phyloP scores from a whole-genome alignment of 2,113 vertebrate species.

The Lophotis ruficrista region DNA sequence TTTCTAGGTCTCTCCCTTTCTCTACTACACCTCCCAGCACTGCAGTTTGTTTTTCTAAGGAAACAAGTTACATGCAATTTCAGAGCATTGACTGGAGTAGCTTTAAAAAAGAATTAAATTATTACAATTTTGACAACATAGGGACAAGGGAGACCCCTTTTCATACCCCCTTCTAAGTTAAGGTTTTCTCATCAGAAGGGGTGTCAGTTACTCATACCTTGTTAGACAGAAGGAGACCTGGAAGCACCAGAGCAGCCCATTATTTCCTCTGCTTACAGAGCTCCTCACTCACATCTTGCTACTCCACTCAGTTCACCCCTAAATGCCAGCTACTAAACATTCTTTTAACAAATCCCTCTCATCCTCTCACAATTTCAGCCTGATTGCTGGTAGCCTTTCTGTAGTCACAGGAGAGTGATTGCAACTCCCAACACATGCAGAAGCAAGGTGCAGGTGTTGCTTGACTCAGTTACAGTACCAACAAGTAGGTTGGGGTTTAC shows the following conservation, averaged over 20 bases:
- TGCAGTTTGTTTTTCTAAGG: neutral
- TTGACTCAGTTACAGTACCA: neutral
- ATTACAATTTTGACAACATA: neutral
- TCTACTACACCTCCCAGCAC: neutral
- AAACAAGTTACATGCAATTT: neutral
- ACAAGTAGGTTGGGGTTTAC: neutral
- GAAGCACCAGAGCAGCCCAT: accelerated
- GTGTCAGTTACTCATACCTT: neutral
- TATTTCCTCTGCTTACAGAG: accelerated
- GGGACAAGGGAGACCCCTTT: neutral
- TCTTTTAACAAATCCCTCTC: neutral
- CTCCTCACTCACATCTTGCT: neutral
- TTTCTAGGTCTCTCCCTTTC: neutral
- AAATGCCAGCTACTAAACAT: neutral
- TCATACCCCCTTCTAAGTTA: accelerated
- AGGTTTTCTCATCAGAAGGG: accelerated
- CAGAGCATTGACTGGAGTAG: accelerated
- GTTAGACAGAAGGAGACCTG: neutral
- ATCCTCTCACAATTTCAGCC: neutral
- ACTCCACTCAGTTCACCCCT: accelerated
- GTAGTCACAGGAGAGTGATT: neutral
- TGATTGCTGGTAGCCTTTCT: neutral
- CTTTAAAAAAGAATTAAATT: neutral
- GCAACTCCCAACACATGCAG: neutral
- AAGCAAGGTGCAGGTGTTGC: neutral